Evolutionary conservation across 2,797 vertebrate species (phyloP), one percentile per base, ranked within the genome.

Genomic region (Phaenicophaeus curvirostris): DNA sequence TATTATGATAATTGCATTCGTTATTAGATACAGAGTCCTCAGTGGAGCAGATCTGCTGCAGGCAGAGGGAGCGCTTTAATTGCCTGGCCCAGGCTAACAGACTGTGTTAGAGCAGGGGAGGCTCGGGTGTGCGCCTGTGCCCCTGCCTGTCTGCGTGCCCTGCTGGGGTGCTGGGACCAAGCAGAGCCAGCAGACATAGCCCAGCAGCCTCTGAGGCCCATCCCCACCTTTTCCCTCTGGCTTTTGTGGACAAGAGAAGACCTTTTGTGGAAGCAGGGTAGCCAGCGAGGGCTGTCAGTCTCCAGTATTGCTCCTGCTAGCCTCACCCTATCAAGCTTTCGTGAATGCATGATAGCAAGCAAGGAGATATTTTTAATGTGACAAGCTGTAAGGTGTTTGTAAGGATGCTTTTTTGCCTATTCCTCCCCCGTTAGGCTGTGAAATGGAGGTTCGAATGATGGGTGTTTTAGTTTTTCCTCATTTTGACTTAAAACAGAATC

Each of bases 71-170:
- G n/a, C 3, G 1, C 57, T 85, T 89, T 11, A 30, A 63, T 37
- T 35, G 31, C 77, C 20, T 37, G 58, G 41, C 9, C 68, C 57
- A 59, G 30, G 25, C 37, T 67, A 9, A 62, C 23, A 31, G 11
- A 28, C 14, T 1, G n/a, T n/a, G 41, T 17, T 13, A 23, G 69
- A 39, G 57, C 58, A 48, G 44, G 39, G 44, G 55, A 39, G 8
- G 9, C 17, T 20, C 16, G n/a, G 37, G 13, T 19, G n/a, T 35
- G 28, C 1, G 17, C 21, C 33, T 3, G 5, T 61, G 74, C 46
- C 41, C 0, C 0, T 23, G n/a, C 48, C 33, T 2, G 4, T 61
- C 78, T 41, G 35, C 0, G 0, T 23, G n/a, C 48, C 62, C 37
- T 16, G 16, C 57, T 59, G 68, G 20, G n/a, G 17, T 14, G 19